Evolutionary conservation across 1,140 invertebrate genomes (phyloP), one percentile per base, ranked within the genome.

Genomic region (Bathynomus jamesi): DNA sequence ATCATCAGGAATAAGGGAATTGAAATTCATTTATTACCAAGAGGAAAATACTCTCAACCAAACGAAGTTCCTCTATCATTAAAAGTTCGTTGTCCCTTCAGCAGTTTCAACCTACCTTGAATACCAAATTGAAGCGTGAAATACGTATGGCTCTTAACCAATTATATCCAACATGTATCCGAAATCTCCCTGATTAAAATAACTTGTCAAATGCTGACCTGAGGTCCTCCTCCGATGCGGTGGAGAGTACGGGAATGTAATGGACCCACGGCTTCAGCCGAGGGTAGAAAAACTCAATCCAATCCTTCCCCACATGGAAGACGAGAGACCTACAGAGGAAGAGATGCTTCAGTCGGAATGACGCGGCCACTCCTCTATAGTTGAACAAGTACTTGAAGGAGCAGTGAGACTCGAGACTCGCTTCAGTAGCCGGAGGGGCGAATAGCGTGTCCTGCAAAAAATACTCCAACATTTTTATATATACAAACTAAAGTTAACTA

Each of bases 291-390:
- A 98, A 99, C 85, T 99, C 96, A 28, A 89, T 84, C 95, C 95
- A 98, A 75, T 96, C 92, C 78, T 94, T 85, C 0, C 94, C 95
- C 21, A 97, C 94, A 83, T 99, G 95, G 79, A 97, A 95, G 0
- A 99, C 93, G n/a, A 98, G 81, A 0, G 94, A 96, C 77, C 89
- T 87, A 82, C 96, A 99, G 0, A 98, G 82, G 80, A 98, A 96
- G 28, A 99, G 86, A 84, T 98, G 95, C 79, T 98, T 98, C 29
- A 96, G 89, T n/a, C 96, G 85, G 82, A 99, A 99, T 82, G 94
- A 97, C 27, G 96, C 96, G 17, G 95, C 95, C 0, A 99, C 95
- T 25, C 96, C 96, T 73, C 95, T 86, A 80, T 94, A 98, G 84
- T 99, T 99, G 78, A 98, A 97, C 65, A 98, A 84, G 84, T 96